Evolutionary conservation across 1,140 invertebrate species (phyloP).

Genomic region (Heliconius hermathena): DNA sequence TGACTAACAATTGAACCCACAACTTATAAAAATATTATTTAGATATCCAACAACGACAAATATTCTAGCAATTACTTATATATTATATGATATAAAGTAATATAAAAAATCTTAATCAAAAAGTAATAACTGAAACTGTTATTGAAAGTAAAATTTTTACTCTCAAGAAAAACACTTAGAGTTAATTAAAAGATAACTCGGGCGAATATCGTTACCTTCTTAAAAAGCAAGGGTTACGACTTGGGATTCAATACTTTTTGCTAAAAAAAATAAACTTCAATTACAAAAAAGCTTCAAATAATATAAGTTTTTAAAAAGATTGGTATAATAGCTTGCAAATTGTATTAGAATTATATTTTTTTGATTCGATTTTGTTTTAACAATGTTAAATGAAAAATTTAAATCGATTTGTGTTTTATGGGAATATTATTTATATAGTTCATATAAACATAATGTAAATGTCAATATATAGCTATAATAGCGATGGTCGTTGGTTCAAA

Average conservation of each 20-base stretch:
- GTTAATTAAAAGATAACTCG: conserved; percentile 75
- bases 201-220: conserved; percentile 47
- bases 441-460: no score
- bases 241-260: conserved; percentile 37
- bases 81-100: background rate
- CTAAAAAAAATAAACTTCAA: conserved; percentile 14
- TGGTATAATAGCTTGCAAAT: no score
- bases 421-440: no score
- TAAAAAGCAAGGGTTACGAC: conserved; percentile 69
- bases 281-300: background rate
- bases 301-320: background rate
- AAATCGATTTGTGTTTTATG: no score
- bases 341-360: no score
- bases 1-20: no score
- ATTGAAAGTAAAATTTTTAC: conserved; percentile 29
- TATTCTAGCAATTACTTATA: background rate
- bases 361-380: no score
- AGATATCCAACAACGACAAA: background rate
- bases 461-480: no score
- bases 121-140: conserved; percentile 15
- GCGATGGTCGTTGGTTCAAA: no score
- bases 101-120: background rate
- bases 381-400: no score
- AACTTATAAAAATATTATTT: background rate
- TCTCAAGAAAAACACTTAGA: conserved; percentile 47